Conservation (phyloP, 2,888 invertebrate species). For the Parnassius orleans region DNA sequence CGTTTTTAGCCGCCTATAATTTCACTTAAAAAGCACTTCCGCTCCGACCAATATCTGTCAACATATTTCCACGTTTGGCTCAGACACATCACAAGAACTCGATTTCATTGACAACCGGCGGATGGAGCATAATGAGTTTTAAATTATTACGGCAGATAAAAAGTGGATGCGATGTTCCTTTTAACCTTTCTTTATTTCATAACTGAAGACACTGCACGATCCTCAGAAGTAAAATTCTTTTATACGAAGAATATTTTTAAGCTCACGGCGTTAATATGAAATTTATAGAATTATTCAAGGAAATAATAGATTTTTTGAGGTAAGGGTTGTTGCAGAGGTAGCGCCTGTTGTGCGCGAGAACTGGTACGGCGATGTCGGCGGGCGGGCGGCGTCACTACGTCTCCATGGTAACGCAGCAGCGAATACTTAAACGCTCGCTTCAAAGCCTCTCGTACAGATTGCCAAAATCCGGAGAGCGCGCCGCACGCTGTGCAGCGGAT, state of each 20-base stretch:
- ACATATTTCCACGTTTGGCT: conserved; percentile 75
- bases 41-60: conserved; percentile 77
- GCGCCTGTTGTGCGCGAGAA: conserved; percentile 32
- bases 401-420: conserved; percentile 64
- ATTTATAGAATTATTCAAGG: too few species aligned
- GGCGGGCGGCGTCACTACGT: conserved; percentile 63
- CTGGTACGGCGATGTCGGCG: conserved; percentile 32
- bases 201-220: conserved; percentile 54
- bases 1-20: conserved; percentile 72
- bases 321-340: conserved; percentile 16
- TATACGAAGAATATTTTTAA: background rate
- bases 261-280: too few species aligned
- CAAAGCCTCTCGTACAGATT: conserved; percentile 57
- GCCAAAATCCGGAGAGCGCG: conserved; percentile 74
- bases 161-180: conserved; percentile 58
- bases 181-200: conserved; percentile 70
- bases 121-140: conserved; percentile 76
- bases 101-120: conserved; percentile 76
- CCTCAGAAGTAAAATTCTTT: conserved; percentile 30
- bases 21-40: conserved; percentile 76
- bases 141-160: conserved; percentile 78
- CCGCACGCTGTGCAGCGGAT: conserved; percentile 76
- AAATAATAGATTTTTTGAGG: background rate
- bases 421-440: conserved; percentile 64
- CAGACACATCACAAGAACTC: conserved; percentile 77